Conservation (phyloP, 2,113 vertebrate species). For the Illadopsis cleaveri region DNA sequence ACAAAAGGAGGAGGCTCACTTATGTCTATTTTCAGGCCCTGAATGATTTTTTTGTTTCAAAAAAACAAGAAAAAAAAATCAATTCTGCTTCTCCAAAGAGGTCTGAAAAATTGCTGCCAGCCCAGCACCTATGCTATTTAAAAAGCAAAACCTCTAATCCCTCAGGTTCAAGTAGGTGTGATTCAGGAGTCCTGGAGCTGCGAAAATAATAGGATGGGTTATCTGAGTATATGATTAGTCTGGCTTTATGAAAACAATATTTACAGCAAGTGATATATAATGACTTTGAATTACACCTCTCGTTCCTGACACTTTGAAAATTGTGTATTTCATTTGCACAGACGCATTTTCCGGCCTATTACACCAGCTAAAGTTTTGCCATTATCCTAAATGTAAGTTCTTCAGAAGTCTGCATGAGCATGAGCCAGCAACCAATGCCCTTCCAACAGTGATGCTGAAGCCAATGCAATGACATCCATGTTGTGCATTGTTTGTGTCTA, state of each 20-base stretch:
- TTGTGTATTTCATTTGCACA: neutral
- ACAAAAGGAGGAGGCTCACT: slow-evolving; percentile 31
- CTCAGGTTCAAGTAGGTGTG: slow-evolving; percentile 31
- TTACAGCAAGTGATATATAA: neutral
- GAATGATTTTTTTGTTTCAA: slow-evolving; percentile 28
- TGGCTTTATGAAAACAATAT: slow-evolving; percentile 16
- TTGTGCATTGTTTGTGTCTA: neutral
- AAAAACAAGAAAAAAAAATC: neutral
- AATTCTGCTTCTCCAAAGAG: slow-evolving; percentile 21
- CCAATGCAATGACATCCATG: neutral
- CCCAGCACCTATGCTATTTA: neutral
- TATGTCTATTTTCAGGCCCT: neutral
- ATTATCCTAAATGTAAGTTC: neutral
- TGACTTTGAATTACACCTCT: neutral
- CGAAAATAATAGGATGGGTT: slow-evolving; percentile 15
- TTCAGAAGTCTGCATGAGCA: neutral
- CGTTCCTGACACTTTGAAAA: neutral
- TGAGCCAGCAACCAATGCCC: neutral
- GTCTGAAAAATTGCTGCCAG: neutral
- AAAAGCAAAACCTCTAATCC: slow-evolving; percentile 27
- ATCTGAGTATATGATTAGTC: slow-evolving; percentile 5
- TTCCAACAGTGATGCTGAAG: neutral
- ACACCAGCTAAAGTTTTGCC: neutral
- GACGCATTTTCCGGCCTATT: neutral
- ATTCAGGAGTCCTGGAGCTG: neutral